These are phyloP conservation scores for Pseudorhombus dupliciocellatus DNA, from an alignment of 2,113 vertebrate genomes.

Conservation along the genomic window DNA sequence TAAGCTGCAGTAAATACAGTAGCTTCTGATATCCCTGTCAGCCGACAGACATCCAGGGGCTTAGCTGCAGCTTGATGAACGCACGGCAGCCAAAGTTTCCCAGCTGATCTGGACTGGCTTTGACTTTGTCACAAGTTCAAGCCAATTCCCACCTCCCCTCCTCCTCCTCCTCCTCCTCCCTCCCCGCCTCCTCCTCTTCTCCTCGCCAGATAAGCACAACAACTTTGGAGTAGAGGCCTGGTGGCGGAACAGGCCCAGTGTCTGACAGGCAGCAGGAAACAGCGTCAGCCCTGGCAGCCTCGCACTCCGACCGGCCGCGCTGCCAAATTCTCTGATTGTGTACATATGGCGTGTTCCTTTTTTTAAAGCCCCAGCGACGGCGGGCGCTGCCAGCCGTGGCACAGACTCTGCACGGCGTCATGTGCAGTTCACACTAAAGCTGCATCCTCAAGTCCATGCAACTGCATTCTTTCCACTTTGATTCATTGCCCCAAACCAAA, in stretches of 20 bases:
- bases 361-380: slow-evolving; percentile 8
- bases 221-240: slow-evolving; percentile 35
- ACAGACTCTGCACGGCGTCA: not conserved
- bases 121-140: slow-evolving; percentile 38
- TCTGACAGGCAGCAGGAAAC: slow-evolving; percentile 32
- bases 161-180: not conserved
- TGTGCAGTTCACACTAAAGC: not conserved
- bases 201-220: slow-evolving; percentile 47
- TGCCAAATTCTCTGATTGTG: slow-evolving; percentile 40
- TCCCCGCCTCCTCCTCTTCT: not conserved
- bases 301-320: not conserved
- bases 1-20: slow-evolving; percentile 6
- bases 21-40: slow-evolving; percentile 5
- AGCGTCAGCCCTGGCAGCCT: slow-evolving; percentile 33
- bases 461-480: not conserved
- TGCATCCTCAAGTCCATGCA: not conserved
- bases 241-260: slow-evolving; percentile 21
- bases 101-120: slow-evolving; percentile 54
- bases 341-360: slow-evolving; percentile 33
- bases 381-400: not conserved
- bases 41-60: slow-evolving; percentile 3
- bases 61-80: slow-evolving; percentile 1
- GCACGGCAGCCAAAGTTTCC: slow-evolving; percentile 33
- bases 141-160: slow-evolving; percentile 21
- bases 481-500: not conserved